Evolutionary conservation across 2,113 vertebrate genomes (phyloP).

Genomic region (Balaeniceps rex): DNA sequence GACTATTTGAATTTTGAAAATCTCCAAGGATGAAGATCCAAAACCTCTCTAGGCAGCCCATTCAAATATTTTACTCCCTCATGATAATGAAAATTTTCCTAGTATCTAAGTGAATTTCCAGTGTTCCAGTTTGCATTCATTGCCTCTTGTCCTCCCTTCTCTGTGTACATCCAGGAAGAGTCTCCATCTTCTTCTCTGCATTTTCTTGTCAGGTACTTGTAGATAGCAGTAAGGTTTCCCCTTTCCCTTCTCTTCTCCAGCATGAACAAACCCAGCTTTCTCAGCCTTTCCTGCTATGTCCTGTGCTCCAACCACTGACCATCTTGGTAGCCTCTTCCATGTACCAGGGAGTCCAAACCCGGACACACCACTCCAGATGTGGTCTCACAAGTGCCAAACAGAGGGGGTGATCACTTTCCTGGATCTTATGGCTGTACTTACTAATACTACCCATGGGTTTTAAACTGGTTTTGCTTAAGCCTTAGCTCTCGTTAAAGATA

Average conservation of each 20-base stretch:
- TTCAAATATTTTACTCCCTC: not conserved
- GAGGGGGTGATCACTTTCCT: not conserved
- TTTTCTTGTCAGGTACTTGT: not conserved
- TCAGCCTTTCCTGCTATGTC: not conserved
- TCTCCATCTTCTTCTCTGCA: not conserved
- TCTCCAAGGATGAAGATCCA: not conserved
- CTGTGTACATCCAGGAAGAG: not conserved
- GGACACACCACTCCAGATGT: not conserved
- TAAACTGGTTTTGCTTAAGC: not conserved
- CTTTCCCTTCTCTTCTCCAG: not conserved
- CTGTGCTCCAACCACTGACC: not conserved
- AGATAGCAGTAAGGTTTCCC: not conserved
- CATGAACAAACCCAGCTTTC: not conserved
- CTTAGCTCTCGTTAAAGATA: not conserved
- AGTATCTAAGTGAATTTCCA: not conserved
- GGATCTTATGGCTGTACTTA: not conserved
- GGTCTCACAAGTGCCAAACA: not conserved
- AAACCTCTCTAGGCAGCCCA: not conserved
- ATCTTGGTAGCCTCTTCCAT: not conserved
- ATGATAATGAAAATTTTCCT: not conserved
- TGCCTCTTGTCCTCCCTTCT: not conserved
- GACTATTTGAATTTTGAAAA: not conserved
- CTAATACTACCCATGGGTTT: not conserved
- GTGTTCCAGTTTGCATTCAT: accelerated
- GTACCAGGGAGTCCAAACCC: not conserved